Evolutionary conservation across 2,888 invertebrate genomes (phyloP), one percentile per base, ranked within the genome.

Genomic region (Arge pagana): DNA sequence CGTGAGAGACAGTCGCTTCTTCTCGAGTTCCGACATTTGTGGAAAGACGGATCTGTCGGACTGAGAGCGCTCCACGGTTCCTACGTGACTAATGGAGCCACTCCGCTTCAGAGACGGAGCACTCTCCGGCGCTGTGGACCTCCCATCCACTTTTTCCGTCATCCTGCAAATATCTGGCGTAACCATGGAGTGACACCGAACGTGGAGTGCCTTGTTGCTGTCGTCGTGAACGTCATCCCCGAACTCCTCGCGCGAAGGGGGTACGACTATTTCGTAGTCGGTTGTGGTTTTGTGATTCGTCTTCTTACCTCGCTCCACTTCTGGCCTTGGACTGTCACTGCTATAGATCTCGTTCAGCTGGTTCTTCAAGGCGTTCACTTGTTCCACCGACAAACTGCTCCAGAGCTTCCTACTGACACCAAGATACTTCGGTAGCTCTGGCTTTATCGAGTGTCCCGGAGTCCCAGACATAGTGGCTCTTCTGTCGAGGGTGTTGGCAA

Each of bases 311-410:
- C 18, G 10, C 4, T 19, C 33, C 16, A 21, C n/a, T n/a, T 43
- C 28, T 37, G 51, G 67, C 13, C 64, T 67, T 3, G 62, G 51
- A 41, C 80, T 72, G 56, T 83, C 84, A 64, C 81, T 83, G 43
- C 88, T 87, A 62, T 92, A 93, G 55, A 93, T 92, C 59, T 91
- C 90, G 62, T 86, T 87, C 0, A 93, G 74, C 70, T 92, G 92
- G 61, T 83, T 84, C 72, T 90, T 91, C 33, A 93, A 79, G 19
- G 88, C 86, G 63, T 85, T 86, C 0, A 92, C 87, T 78, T 93
- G 92, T 58, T 93, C 90, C 77, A 88, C 85, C 1, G 92, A 90
- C 35, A 93, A 77, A 64, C 92, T 91, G 67, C 90, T 91, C 83
- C 91, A 91, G 48, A 92, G 80, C 53, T 87, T 84, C 65, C 85